phyloP scores from a whole-genome alignment of 2,113 vertebrate species.

The Hippolais icterina region DNA sequence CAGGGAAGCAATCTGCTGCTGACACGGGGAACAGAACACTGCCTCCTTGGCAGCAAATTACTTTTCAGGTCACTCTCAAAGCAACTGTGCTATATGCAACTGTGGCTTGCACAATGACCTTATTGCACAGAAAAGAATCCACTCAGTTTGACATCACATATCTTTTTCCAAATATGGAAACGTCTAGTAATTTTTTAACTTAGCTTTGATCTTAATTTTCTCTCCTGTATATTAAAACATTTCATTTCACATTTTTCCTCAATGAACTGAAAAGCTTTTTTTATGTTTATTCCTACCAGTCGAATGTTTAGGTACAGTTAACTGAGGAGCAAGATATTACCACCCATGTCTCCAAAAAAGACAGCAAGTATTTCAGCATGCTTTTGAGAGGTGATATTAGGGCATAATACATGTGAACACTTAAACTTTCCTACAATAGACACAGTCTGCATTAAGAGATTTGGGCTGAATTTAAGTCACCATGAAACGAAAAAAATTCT shows the following conservation, averaged over 20 bases:
- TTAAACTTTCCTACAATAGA: neutral
- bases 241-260: neutral
- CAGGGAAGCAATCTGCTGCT: neutral
- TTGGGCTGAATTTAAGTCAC: neutral
- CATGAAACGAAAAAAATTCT: neutral
- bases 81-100: neutral
- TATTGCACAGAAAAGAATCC: neutral
- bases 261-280: neutral
- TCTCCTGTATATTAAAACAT: neutral
- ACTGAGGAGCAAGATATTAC: neutral
- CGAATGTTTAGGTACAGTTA: neutral
- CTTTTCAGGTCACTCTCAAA: neutral
- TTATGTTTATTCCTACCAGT: neutral
- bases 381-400: neutral
- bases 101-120: neutral
- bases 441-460: neutral
- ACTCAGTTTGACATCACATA: neutral
- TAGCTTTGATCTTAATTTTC: neutral
- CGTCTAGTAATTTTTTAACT: neutral
- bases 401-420: neutral
- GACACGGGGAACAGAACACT: fast-evolving
- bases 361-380: neutral
- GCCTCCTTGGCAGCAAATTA: neutral
- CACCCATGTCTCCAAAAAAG: neutral
- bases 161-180: neutral